phyloP scores from a whole-genome alignment of 37 sponge, comb jelly and placozoan genomes.

The Ephydatia muelleri region DNA sequence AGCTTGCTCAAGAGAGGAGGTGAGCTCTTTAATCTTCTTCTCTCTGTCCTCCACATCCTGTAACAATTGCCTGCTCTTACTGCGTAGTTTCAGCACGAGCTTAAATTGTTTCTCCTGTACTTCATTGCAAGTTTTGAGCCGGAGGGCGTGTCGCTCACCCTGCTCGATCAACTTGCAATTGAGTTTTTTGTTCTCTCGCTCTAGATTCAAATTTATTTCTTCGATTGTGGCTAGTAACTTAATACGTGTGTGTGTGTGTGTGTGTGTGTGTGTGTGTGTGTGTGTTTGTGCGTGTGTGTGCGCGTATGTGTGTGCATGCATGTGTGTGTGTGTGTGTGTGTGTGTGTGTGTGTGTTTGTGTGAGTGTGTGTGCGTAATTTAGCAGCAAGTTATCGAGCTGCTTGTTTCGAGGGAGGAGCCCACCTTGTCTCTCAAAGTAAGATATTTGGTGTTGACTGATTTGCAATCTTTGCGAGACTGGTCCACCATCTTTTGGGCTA shows the following conservation, averaged over 20 bases:
- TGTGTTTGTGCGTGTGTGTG: too few relatives aligned
- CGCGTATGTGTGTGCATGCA: too few relatives aligned
- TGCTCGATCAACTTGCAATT: constrained; percentile 7
- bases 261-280: too few relatives aligned
- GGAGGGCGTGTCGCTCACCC: constrained; percentile 9
- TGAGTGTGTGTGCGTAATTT: too few relatives aligned
- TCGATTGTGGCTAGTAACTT: background rate
- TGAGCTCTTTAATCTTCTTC: constrained; percentile 13
- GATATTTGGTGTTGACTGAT: constrained; percentile 48
- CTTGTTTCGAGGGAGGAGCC: background rate
- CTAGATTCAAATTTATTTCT: background rate
- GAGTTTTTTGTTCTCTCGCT: constrained; percentile 31
- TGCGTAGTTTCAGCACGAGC: constrained; percentile 18
- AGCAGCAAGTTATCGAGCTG: too few relatives aligned
- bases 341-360: too few relatives aligned
- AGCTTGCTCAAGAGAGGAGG: constrained; percentile 6
- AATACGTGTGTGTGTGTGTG: too few relatives aligned
- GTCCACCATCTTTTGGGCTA: constrained; percentile 20
- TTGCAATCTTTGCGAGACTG: constrained; percentile 36
- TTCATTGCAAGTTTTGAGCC: constrained; percentile 27
- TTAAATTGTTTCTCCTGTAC: constrained; percentile 24
- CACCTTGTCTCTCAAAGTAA: constrained; percentile 52
- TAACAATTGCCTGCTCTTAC: too few relatives aligned
- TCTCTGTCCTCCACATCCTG: background rate
- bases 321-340: too few relatives aligned